Conservation (phyloP, 2,888 invertebrate species). For the Steinernema hermaphroditum region DNA sequence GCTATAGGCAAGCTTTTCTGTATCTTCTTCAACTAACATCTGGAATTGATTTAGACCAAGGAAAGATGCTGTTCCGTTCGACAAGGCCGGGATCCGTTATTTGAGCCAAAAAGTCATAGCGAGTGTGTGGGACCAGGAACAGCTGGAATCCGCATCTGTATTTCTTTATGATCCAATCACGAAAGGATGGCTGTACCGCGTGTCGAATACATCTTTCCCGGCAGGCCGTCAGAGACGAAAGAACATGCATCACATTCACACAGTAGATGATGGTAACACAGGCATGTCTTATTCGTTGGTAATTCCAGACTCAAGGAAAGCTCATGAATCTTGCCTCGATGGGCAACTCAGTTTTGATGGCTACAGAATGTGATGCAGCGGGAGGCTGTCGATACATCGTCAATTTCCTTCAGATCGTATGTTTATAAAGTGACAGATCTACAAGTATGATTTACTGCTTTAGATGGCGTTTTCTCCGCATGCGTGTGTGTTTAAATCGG, state of each 20-base stretch:
- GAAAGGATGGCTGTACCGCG: neutral
- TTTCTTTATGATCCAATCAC: neutral
- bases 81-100: neutral
- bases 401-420: neutral
- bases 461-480: neutral
- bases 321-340: neutral
- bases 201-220: neutral
- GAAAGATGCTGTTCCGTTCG: neutral
- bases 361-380: neutral
- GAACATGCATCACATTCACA: slow-evolving; percentile 1
- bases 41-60: neutral
- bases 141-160: neutral
- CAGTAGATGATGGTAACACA: no score
- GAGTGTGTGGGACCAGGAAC: neutral
- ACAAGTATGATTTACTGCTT: neutral
- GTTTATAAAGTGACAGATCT: neutral
- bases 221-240: neutral
- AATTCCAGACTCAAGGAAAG: neutral
- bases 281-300: neutral
- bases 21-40: neutral
- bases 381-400: neutral
- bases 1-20: neutral
- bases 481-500: neutral
- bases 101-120: neutral
- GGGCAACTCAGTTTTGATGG: neutral